phyloP scores from a whole-genome alignment of 2,113 vertebrate genomes.

The Aptenodytes forsteri region DNA sequence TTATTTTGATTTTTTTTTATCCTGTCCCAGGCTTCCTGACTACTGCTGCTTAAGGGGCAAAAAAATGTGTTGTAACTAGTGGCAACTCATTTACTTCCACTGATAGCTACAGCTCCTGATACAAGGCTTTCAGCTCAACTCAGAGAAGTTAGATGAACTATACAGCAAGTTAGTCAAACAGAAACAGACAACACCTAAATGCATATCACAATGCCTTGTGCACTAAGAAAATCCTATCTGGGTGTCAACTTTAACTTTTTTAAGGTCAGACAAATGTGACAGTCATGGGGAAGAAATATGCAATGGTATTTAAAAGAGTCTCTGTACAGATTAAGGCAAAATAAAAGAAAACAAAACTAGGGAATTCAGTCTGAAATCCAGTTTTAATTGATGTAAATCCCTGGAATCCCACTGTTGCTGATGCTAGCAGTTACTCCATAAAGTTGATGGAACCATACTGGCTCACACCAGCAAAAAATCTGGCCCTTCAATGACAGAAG shows the following conservation, averaged over 20 bases:
- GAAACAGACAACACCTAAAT: slow-evolving; percentile 30
- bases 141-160: slow-evolving; percentile 33
- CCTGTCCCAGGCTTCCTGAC: slow-evolving; percentile 20
- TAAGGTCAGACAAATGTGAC: not conserved
- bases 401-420: not conserved
- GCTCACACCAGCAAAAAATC: not conserved
- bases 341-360: not conserved
- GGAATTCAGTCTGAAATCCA: not conserved
- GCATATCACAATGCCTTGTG: not conserved
- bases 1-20: slow-evolving; percentile 64
- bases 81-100: slow-evolving; percentile 45
- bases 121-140: slow-evolving; percentile 22
- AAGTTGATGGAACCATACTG: not conserved
- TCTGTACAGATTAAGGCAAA: not conserved
- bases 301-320: not conserved
- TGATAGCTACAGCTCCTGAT: slow-evolving; percentile 25
- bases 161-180: slow-evolving; percentile 26
- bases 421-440: not conserved
- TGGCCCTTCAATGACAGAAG: not conserved
- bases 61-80: slow-evolving; percentile 3
- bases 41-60: slow-evolving; percentile 19
- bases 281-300: not conserved
- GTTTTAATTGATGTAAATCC: not conserved
- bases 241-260: not conserved
- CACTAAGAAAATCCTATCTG: not conserved